Conservation (phyloP, 2,113 vertebrate genomes). For the Phoenicopterus ruber region DNA sequence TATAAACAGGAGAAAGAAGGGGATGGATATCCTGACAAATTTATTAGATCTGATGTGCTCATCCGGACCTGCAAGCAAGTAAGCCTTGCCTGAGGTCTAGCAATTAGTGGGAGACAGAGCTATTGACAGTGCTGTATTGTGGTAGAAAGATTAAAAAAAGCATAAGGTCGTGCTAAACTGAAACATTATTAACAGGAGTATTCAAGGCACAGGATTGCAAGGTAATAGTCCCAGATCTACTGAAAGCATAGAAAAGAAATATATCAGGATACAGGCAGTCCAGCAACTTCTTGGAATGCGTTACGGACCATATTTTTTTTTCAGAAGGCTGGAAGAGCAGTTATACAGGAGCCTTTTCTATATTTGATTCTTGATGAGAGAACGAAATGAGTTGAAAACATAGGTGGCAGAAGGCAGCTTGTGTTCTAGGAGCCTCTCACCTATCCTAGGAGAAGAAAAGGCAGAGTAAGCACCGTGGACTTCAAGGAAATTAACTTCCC, state of each 20-base stretch:
- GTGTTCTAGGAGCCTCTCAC: background rate
- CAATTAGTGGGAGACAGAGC: background rate
- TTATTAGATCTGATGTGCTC: background rate
- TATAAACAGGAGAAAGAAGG: background rate
- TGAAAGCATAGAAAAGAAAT: background rate
- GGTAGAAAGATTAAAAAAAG: background rate
- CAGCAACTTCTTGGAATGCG: background rate
- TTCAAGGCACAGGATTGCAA: background rate
- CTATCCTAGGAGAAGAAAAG: background rate
- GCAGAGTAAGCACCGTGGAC: background rate
- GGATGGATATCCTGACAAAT: background rate
- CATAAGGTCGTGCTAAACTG: background rate
- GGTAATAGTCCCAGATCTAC: background rate
- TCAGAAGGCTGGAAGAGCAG: background rate
- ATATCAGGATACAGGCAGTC: background rate
- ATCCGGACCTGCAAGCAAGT: background rate
- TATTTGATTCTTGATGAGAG: background rate
- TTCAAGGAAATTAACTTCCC: background rate
- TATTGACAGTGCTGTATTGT: background rate
- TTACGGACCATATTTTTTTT: background rate
- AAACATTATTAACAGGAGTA: background rate
- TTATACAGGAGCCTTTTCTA: background rate
- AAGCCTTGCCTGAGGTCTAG: background rate
- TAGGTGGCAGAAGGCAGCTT: background rate
- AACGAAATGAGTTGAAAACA: background rate